phyloP scores from a whole-genome alignment of 2,797 vertebrate species.

The Dendrocincla fuliginosa region DNA sequence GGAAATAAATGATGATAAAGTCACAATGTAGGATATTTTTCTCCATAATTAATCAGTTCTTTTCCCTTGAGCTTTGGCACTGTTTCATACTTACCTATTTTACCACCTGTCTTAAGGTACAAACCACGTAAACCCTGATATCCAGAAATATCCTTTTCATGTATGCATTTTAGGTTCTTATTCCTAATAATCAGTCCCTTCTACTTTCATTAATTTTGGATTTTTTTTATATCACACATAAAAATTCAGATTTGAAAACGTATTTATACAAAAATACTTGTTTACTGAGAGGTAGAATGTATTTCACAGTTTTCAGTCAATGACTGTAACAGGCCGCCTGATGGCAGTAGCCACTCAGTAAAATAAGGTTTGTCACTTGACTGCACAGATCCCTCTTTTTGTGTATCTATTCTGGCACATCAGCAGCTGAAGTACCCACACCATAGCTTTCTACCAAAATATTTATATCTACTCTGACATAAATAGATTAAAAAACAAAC shows the following conservation, averaged over 20 bases:
- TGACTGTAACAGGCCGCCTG: constrained; percentile 10
- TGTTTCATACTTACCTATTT: background rate
- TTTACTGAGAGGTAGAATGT: background rate
- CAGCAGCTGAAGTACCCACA: accelerated
- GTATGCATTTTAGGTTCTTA: background rate
- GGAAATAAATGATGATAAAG: background rate
- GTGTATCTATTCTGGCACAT: background rate
- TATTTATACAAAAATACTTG: background rate
- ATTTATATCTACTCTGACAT: no score
- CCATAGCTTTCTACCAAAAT: background rate
- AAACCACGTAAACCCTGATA: background rate
- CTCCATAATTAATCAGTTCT: background rate
- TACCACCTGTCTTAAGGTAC: background rate
- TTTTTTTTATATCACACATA: background rate
- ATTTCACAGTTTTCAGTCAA: background rate
- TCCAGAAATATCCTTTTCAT: background rate
- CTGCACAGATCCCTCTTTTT: background rate
- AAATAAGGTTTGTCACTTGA: background rate
- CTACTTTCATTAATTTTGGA: background rate
- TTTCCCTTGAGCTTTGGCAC: background rate
- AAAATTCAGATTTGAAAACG: background rate
- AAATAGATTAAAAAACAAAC: background rate
- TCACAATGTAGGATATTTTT: background rate
- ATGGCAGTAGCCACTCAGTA: constrained; percentile 30
- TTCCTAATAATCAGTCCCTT: background rate